Percentiles rank a stretch among this genome's conserved stretches.
Evolutionary conservation across 2,888 invertebrate genomes (phyloP).

Genomic region (Tolmerus cingulatus): DNA sequence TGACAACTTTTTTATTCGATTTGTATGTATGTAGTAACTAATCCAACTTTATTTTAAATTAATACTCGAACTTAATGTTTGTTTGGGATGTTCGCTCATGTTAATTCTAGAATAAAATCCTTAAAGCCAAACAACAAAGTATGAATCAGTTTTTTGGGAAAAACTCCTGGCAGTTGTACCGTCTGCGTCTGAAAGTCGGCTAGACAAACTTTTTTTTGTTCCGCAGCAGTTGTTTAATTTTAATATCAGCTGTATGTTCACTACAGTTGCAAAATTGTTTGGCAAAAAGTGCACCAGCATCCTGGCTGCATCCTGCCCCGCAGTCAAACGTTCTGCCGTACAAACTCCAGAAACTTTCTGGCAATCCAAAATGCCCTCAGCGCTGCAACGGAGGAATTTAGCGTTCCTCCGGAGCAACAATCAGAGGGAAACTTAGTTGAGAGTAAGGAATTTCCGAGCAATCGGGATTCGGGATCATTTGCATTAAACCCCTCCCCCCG

Average conservation of each 20-base stretch:
- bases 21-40: too few relatives aligned
- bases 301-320: not conserved
- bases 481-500: not conserved
- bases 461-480: slow-evolving; percentile 39
- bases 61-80: too few relatives aligned
- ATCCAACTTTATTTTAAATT: too few relatives aligned
- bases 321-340: not conserved
- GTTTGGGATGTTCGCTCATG: too few relatives aligned
- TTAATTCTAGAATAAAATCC: too few relatives aligned
- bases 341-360: not conserved
- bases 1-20: too few relatives aligned
- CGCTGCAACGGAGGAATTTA: not conserved
- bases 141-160: not conserved
- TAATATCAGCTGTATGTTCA: not conserved
- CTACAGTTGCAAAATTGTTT: slow-evolving; percentile 1
- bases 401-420: not conserved
- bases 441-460: slow-evolving; percentile 24
- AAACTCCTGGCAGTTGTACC: not conserved
- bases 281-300: not conserved
- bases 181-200: not conserved
- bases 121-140: too few relatives aligned
- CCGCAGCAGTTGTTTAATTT: slow-evolving; percentile 2
- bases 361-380: not conserved
- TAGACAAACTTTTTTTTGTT: not conserved
- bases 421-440: slow-evolving; percentile 2